Percentiles rank a stretch among this genome's conserved stretches.
These are phyloP conservation scores for Acropora yongei DNA, from an alignment of 64 coral and sea anemone genomes.

Conservation along the genomic window DNA sequence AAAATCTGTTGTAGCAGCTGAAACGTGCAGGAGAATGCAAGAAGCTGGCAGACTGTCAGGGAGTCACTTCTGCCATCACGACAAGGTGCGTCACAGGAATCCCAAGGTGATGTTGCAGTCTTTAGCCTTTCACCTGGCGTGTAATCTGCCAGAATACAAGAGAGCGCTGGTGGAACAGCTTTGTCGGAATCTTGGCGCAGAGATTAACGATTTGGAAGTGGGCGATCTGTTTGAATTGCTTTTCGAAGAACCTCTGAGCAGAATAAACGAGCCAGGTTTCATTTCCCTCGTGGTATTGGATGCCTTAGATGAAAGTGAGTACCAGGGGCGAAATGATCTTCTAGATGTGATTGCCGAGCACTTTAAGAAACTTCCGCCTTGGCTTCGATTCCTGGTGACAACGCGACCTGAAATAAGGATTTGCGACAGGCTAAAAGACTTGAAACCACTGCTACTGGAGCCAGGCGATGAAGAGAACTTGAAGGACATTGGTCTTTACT, in stretches of 20 bases:
- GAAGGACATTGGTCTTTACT: constrained; percentile 12
- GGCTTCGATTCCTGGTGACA: constrained; percentile 31
- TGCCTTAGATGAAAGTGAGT: constrained; percentile 63
- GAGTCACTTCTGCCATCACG: too few relatives aligned
- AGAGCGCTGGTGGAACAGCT: too few relatives aligned
- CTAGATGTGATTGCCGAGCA: constrained; percentile 19
- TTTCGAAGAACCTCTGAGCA: constrained; percentile 38
- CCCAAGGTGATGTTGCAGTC: too few relatives aligned
- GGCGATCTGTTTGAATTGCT: constrained; percentile 64
- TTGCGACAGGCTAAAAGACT: background rate
- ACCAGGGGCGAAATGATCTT: constrained; percentile 24
- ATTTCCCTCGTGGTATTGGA: constrained; percentile 40
- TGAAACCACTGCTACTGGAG: constrained; percentile 9
- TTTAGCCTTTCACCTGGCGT: too few relatives aligned
- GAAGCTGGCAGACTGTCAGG: too few relatives aligned
- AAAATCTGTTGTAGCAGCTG: too few relatives aligned
- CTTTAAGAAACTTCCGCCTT: constrained; percentile 33
- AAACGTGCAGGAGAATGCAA: too few relatives aligned
- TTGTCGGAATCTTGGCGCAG: too few relatives aligned
- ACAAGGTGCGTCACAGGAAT: too few relatives aligned
- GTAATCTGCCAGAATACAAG: too few relatives aligned
- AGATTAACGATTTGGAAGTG: constrained; percentile 18
- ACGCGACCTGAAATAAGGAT: background rate
- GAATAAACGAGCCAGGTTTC: background rate
- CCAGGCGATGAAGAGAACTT: background rate